Evolutionary conservation across 2,888 invertebrate genomes (phyloP).

Genomic region (Hydrotaea diabolus): DNA sequence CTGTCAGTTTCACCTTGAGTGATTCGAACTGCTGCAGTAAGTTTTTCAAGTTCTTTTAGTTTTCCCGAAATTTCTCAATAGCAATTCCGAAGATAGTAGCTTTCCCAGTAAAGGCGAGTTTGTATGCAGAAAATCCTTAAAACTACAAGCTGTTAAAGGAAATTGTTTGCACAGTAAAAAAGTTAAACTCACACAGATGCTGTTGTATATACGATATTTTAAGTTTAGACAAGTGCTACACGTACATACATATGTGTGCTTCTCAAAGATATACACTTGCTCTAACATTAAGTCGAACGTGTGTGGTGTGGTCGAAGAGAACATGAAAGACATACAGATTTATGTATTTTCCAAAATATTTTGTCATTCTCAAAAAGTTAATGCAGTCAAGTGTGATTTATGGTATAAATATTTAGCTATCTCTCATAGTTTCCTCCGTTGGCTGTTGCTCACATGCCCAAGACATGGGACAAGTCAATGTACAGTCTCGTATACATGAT

Average conservation of each 20-base stretch:
- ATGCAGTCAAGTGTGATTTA: constrained; percentile 57
- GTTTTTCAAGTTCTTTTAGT: constrained; percentile 23
- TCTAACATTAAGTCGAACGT: neutral
- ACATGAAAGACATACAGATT: constrained; percentile 32
- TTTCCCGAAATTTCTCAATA: constrained; percentile 10
- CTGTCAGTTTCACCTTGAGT: neutral
- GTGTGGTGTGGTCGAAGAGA: neutral
- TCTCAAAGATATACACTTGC: neutral
- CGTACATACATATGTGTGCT: neutral
- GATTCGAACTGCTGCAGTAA: neutral
- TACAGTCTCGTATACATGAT: neutral
- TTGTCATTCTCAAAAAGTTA: constrained; percentile 43
- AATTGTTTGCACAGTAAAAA: constrained; percentile 33
- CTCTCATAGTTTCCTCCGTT: neutral
- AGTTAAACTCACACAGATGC: constrained; percentile 16
- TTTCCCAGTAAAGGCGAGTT: neutral
- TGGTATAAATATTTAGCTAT: constrained; percentile 37
- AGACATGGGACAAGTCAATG: neutral
- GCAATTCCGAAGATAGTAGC: neutral
- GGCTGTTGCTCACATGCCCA: neutral
- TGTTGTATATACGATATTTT: too few species aligned
- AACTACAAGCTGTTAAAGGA: constrained; percentile 33
- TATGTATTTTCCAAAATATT: constrained; percentile 45
- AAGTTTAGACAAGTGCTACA: neutral
- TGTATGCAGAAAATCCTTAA: neutral